Conservation (phyloP, 1,140 invertebrate species). For the Bombyx mandarina region DNA sequence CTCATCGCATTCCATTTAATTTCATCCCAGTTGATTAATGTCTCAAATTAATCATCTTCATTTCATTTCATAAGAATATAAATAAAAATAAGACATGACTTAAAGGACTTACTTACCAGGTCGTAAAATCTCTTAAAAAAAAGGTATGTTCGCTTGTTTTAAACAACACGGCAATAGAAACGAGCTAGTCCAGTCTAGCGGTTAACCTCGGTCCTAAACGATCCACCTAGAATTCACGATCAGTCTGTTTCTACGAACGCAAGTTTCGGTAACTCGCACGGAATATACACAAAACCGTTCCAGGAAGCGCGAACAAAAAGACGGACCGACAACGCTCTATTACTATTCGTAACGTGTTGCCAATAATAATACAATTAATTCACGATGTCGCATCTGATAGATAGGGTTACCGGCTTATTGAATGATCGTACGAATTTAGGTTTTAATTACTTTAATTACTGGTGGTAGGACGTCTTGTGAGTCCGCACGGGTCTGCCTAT, state of each 20-base stretch:
- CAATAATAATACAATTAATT: slow-evolving; percentile 68
- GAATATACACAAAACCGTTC: slow-evolving; percentile 48
- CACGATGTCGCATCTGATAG: slow-evolving; percentile 53
- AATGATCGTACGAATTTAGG: no score
- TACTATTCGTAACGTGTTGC: slow-evolving; percentile 37
- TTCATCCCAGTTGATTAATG: no score
- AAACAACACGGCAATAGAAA: neutral
- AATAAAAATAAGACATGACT: no score
- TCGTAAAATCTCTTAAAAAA: no score
- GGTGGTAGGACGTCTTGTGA: no score
- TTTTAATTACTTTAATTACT: no score
- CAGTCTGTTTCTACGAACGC: slow-evolving; percentile 29
- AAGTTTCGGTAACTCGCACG: slow-evolving; percentile 22
- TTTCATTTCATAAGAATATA: no score
- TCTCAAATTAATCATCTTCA: no score
- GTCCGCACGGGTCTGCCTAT: no score
- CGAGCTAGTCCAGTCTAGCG: slow-evolving; percentile 4
- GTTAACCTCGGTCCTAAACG: slow-evolving; percentile 10
- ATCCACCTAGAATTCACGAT: slow-evolving; percentile 5
- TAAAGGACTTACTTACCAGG: no score
- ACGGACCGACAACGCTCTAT: slow-evolving; percentile 27
- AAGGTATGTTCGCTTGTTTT: neutral
- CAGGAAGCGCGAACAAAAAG: slow-evolving; percentile 45
- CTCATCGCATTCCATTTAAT: no score
- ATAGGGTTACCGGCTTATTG: slow-evolving; percentile 1